Conservation (phyloP, 2,888 invertebrate species). For the Pinctada fucata region DNA sequence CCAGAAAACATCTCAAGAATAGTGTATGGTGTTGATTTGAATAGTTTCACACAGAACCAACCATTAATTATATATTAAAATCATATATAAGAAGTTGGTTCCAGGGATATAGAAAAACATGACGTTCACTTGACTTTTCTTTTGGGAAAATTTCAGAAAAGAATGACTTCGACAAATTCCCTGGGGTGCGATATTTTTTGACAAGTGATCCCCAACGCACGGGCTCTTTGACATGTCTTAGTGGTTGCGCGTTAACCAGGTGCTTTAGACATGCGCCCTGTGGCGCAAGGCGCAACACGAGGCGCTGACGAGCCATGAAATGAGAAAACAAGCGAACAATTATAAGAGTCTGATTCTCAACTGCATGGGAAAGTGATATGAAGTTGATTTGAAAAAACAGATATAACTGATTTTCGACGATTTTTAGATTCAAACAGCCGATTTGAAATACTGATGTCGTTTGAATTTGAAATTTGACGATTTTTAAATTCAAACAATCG, state of each 20-base stretch:
- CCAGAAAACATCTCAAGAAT: no score
- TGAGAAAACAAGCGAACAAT: background rate
- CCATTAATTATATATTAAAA: no score
- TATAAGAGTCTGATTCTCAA: background rate
- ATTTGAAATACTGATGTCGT: no score
- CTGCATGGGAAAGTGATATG: background rate
- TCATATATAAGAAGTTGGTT: background rate
- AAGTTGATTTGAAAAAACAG: no score
- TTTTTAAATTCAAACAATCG: no score
- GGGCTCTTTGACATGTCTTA: slow-evolving; percentile 6
- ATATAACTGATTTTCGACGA: no score
- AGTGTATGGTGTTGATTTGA: no score
- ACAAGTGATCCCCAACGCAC: slow-evolving; percentile 9
- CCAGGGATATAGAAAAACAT: background rate
- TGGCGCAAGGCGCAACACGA: background rate
- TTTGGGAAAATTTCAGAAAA: slow-evolving; percentile 10
- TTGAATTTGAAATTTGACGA: no score
- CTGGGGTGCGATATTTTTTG: slow-evolving; percentile 4
- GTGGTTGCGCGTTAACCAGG: slow-evolving; percentile 6
- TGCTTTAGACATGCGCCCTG: slow-evolving; percentile 5
- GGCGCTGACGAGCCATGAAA: slow-evolving; percentile 13
- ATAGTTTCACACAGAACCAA: no score
- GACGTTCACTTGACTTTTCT: background rate
- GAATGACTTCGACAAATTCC: background rate
- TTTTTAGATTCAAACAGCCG: no score